Evolutionary conservation across 2,113 vertebrate species (phyloP), one percentile per base, ranked within the genome.

Genomic region (Sclerurus mexicanus): DNA sequence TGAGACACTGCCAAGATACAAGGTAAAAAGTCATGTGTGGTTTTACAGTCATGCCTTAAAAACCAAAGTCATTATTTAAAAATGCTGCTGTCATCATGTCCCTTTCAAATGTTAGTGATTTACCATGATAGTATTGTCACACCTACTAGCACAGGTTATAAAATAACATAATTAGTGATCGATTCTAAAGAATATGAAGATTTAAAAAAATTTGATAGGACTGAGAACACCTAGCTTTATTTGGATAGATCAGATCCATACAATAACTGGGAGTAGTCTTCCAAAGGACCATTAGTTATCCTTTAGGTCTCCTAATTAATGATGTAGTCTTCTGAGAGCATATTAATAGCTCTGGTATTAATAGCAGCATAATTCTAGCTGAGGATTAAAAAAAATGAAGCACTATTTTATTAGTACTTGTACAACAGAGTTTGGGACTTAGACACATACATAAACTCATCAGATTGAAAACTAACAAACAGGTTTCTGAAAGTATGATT

Each of bases 221-320:
- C 40, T 76, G 28, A 37, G 82, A 40, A 59, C 56, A 62, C 53
- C 44, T 35, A 84, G 28, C 60, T 90, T 85, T 88, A 56, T 80
- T 81, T 69, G 27, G 30, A 71, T 56, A 72, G 55, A 94, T 53
- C 35, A 60, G n/a, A 71, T 72, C 44, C 52, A 33, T 74, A n/a
- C 47, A 86, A 23, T 68, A 92, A 90, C 44, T 86, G 72, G 68
- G 53, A 90, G 60, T 14, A 74, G 28, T 44, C 68, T 95, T 96
- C 83, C 80, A 94, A 81, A 92, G 79, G 72, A 86, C 79, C 52
- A 85, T 81, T 81, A 80, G 82, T 92, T 94, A 80, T 86, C 88
- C 75, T 92, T 88, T 75, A 93, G 68, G 87, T 96, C 83, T 89
- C 64, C 91, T 88, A 95, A 88, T 94, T 93, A 95, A 96, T 87